Percentiles rank a stretch among this genome's conserved stretches.
Conservation (phyloP, 2,888 invertebrate species). For the Sisyra terminalis region DNA sequence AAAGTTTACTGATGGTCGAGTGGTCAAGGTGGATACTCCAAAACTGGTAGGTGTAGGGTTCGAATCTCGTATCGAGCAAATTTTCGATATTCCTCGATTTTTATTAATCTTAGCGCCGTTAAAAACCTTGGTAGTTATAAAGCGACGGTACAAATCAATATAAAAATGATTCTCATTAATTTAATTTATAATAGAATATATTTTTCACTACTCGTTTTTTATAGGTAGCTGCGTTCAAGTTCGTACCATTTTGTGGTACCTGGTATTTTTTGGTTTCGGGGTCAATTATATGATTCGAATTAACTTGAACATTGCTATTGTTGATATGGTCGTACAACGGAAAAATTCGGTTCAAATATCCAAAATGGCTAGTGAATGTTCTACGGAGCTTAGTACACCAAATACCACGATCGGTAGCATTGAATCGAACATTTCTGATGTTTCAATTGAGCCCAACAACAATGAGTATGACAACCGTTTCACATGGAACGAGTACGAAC, state of each 20-base stretch:
- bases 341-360: conserved; percentile 14
- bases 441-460: not conserved
- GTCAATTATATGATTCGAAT: conserved; percentile 52
- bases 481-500: conserved; percentile 47
- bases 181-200: no score
- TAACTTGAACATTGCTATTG: conserved; percentile 49
- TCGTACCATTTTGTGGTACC: conserved; percentile 37
- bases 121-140: no score
- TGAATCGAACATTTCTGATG: conserved; percentile 2
- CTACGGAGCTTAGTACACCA: no score
- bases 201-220: no score
- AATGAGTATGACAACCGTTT: conserved; percentile 16
- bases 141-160: no score
- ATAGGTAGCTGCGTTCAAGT: conserved; percentile 17
- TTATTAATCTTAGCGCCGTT: no score
- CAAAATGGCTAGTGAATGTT: conserved; percentile 17
- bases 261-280: conserved; percentile 46
- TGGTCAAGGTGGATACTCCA: no score
- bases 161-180: no score
- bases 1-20: no score
- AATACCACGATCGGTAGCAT: not conserved
- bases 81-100: no score
- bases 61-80: no score
- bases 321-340: conserved; percentile 37
- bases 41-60: no score